Conservation (phyloP, 1,140 invertebrate genomes). For the Drosophila rhopaloa region DNA sequence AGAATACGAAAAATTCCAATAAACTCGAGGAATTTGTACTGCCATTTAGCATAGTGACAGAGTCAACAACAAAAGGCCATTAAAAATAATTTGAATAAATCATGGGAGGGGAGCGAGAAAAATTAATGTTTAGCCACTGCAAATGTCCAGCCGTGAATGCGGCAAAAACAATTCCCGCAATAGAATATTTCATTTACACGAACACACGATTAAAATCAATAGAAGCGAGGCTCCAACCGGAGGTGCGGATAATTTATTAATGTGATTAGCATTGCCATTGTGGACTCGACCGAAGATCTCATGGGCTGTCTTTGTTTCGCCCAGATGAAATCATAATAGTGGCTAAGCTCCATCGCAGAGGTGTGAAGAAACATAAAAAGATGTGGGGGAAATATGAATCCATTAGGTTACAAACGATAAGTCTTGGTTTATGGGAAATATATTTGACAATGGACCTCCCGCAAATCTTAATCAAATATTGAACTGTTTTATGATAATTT, state of each 20-base stretch:
- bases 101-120: conserved; percentile 22
- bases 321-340: conserved; percentile 40
- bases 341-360: conserved; percentile 18
- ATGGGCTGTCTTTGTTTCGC: conserved; percentile 36
- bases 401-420: conserved; percentile 7
- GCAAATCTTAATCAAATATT: neutral
- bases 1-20: conserved; percentile 35
- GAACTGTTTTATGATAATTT: neutral
- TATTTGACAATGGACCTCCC: neutral
- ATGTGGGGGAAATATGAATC: conserved; percentile 21
- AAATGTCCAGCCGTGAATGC: conserved; percentile 38
- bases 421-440: conserved; percentile 1
- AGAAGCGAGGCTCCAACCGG: conserved; percentile 41
- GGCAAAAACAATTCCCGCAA: conserved; percentile 33
- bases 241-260: conserved; percentile 78
- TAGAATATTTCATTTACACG: conserved; percentile 70
- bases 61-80: conserved; percentile 77
- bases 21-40: conserved; percentile 51
- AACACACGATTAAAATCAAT: conserved; percentile 48
- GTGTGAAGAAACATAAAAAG: conserved; percentile 37
- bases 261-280: conserved; percentile 70
- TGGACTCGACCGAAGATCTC: conserved; percentile 21
- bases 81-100: conserved; percentile 78
- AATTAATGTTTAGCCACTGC: conserved; percentile 49
- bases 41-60: conserved; percentile 67